A percentile compares a stretch with the other conserved stretches of the same genome.
Conservation (phyloP, 2,797 vertebrate species). For the Coluber constrictor region DNA sequence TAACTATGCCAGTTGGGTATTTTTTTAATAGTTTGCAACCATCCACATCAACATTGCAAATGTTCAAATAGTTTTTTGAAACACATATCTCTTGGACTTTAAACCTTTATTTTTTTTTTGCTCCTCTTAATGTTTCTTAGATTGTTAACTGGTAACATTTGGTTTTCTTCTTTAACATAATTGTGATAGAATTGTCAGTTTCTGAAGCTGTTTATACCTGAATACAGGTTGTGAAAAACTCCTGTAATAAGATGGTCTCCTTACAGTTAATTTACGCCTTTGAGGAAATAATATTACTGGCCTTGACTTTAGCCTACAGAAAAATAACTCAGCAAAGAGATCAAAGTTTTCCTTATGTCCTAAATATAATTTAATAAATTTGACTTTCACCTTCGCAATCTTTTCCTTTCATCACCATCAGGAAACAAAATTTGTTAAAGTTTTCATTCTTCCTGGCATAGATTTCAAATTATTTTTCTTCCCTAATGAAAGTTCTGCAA, state of each 20-base stretch:
- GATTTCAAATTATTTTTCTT: neutral
- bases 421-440: neutral
- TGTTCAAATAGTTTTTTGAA: neutral
- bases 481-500: neutral
- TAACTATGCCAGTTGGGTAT: neutral
- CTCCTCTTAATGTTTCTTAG: neutral
- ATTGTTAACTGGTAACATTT: neutral
- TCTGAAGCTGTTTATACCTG: neutral
- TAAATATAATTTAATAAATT: neutral
- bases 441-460: neutral
- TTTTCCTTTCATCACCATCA: neutral
- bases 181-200: neutral
- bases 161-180: neutral
- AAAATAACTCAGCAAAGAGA: neutral
- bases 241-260: neutral
- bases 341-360: neutral
- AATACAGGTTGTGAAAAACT: neutral
- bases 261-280: neutral
- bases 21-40: neutral
- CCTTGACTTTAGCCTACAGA: neutral
- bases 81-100: neutral
- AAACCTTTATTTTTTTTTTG: too few relatives aligned
- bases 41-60: neutral
- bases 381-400: neutral
- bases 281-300: neutral